Conservation (phyloP, 2,113 vertebrate genomes). For the Uropsilus gracilis region DNA sequence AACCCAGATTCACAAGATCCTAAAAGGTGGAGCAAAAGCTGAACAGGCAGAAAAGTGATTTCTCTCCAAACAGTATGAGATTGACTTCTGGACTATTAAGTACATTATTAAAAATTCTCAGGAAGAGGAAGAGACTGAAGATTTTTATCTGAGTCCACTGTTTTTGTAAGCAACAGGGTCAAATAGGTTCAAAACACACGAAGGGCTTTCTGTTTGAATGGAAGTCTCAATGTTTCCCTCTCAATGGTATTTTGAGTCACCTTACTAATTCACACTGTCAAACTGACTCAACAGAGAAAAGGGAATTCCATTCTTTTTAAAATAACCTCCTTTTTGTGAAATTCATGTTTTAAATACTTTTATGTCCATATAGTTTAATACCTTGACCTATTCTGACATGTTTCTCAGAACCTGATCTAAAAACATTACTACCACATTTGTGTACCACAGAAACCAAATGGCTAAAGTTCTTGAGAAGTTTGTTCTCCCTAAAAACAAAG, state of each 20-base stretch:
- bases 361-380: not conserved
- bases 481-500: not conserved
- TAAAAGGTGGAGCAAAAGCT: not conserved
- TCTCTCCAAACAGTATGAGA: not conserved
- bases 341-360: not conserved
- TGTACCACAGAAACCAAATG: not conserved
- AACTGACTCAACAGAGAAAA: not conserved
- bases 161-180: slow-evolving; percentile 53
- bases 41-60: not conserved
- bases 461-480: not conserved
- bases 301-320: not conserved
- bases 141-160: slow-evolving; percentile 67
- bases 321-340: not conserved
- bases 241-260: not conserved
- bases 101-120: slow-evolving; percentile 31
- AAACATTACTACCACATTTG: not conserved
- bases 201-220: slow-evolving; percentile 7
- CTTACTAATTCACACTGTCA: not conserved
- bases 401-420: not conserved
- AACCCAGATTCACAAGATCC: not conserved
- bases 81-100: slow-evolving; percentile 25
- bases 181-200: slow-evolving; percentile 46
- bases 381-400: not conserved
- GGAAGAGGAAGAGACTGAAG: slow-evolving; percentile 65
- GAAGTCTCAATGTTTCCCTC: not conserved